Base-by-base conservation (phyloP, 2,113 vertebrate species). In the Puntigrus tetrazona region DNA sequence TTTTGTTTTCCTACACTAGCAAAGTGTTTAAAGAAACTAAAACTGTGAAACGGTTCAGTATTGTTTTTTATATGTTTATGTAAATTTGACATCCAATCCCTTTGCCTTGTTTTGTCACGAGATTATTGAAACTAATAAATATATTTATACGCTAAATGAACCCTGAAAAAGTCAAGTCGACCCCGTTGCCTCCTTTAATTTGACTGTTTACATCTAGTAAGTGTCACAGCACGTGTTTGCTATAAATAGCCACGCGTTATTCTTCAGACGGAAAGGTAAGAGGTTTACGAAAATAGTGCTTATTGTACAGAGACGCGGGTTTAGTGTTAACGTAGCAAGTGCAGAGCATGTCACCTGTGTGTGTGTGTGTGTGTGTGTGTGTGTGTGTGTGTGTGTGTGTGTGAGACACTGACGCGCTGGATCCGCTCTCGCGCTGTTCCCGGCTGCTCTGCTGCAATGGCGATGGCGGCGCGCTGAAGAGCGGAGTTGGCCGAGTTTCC, bases 381-480 rank as follows among this genome's bases (percentile, higher is more conserved):
- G 74, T n/a, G 50, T 13, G 41, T 18, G 41, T 16, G 41, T 50
- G 73, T 50, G 76, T 41, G 55, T 78, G 77, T 18, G 3, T 2
- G 76, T 43, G 76, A 20, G 36, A 6, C n/a, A 78, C 13, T 55
- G 52, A 55, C 22, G 52, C 52, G 52, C 50, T 3, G 14, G 57
- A 29, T n/a, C 72, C 87, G 92, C 41, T 31, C 13, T 84, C 74
- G 91, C 90, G 90, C 74, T 61, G 29, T 25, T 50, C 70, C 72
- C 88, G 89, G 92, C 90, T 90, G 90, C 92, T 92, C 88, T 92
- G 92, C 93, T 92, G 93, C 93, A 93, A 94, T 91, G 92, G 92
- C 89, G 92, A 92, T 91, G 92, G 91, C 88, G 91, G 89, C 92
- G 89, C 89, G 89, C 89, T 91, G 89, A 86, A 81, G 92, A 92